A percentile compares a stretch with the other conserved stretches of the same genome.
These are phyloP conservation scores for Yponomeuta cagnagella DNA, from an alignment of 2,888 invertebrate species.

Conservation along the genomic window DNA sequence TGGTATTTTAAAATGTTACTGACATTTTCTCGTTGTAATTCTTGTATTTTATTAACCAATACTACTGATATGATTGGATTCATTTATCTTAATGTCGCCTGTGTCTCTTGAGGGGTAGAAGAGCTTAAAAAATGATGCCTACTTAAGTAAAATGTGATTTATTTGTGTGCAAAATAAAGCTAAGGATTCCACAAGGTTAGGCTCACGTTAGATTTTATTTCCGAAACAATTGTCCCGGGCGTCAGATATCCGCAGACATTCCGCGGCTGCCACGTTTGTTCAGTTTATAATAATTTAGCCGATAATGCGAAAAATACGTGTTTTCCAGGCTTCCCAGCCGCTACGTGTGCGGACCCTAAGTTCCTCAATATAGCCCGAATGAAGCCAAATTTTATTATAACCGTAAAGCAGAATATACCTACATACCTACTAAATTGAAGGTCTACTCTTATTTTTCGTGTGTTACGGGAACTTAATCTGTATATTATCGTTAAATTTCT, in stretches of 20 bases:
- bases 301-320: conserved; percentile 74
- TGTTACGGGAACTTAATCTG: too few species aligned
- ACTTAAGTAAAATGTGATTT: too few species aligned
- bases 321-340: conserved; percentile 47
- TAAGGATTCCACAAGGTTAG: not conserved
- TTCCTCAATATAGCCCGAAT: conserved; percentile 48
- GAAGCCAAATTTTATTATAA: conserved; percentile 51
- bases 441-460: not conserved
- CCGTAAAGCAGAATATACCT: conserved; percentile 34
- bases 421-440: not conserved
- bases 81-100: too few species aligned
- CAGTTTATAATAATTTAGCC: conserved; percentile 70
- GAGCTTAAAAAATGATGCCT: too few species aligned
- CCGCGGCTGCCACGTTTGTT: conserved; percentile 58
- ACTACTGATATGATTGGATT: too few species aligned
- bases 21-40: not conserved
- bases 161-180: not conserved
- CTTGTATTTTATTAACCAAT: not conserved
- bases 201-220: not conserved
- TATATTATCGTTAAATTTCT: too few species aligned
- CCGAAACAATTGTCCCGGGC: not conserved
- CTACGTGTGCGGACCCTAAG: conserved; percentile 52
- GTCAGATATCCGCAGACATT: not conserved
- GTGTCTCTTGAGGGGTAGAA: too few species aligned
- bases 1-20: conserved; percentile 5